These are phyloP conservation scores for Psilopsiagon aurifrons DNA, from an alignment of 2,113 vertebrate genomes.

Conservation along the genomic window DNA sequence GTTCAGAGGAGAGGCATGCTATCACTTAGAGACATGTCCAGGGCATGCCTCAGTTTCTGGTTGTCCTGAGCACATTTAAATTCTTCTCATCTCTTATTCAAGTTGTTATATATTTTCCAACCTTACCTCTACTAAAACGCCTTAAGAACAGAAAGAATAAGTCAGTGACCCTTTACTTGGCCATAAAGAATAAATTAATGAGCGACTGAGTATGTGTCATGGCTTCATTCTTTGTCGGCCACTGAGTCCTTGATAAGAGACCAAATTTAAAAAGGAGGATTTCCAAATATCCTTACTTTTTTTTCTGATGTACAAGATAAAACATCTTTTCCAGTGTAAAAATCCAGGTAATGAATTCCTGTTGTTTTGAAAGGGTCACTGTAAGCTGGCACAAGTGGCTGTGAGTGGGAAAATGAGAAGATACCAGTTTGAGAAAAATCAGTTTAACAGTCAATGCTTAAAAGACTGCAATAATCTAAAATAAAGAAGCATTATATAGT, in stretches of 20 bases:
- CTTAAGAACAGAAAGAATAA: neutral
- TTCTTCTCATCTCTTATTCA: neutral
- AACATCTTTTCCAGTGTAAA: neutral
- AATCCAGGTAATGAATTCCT: neutral
- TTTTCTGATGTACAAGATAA: neutral
- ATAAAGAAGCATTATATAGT: neutral
- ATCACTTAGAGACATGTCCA: neutral
- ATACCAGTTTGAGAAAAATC: neutral
- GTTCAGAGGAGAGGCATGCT: neutral
- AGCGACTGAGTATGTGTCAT: neutral
- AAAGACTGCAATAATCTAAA: neutral
- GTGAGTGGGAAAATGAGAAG: neutral
- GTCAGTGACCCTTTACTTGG: neutral
- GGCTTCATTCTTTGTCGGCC: neutral
- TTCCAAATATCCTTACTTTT: neutral
- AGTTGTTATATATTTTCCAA: neutral
- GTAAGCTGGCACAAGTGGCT: neutral
- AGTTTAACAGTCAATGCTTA: neutral
- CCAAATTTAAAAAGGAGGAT: neutral
- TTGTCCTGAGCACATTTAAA: neutral
- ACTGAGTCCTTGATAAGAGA: neutral
- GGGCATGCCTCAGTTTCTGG: no score
- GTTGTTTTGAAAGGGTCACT: neutral
- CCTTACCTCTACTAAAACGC: neutral
- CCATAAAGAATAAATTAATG: neutral